Conservation (phyloP, 1,140 invertebrate species). For the Hestina assimilis region DNA sequence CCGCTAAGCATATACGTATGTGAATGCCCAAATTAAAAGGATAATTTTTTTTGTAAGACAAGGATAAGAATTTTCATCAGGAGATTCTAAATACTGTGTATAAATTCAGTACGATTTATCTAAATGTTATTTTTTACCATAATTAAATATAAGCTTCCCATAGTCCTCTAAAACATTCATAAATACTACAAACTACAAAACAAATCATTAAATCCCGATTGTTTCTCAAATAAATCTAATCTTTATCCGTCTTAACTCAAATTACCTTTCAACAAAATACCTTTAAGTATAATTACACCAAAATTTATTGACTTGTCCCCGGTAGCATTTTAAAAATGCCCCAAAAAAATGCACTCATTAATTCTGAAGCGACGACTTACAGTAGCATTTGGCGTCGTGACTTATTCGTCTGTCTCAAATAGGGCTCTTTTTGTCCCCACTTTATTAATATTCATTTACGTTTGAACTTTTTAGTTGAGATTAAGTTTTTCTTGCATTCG, state of each 20-base stretch:
- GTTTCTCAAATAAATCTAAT: constrained; percentile 54
- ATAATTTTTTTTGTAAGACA: no score
- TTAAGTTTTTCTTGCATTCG: constrained; percentile 47
- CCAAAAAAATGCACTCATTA: constrained; percentile 49
- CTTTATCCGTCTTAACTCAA: constrained; percentile 49
- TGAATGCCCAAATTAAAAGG: no score
- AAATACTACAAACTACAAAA: constrained; percentile 13
- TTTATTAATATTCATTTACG: constrained; percentile 62
- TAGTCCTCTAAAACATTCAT: background rate
- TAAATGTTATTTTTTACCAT: no score
- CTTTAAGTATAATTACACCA: constrained; percentile 58
- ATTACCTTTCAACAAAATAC: constrained; percentile 69
- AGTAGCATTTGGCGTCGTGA: constrained; percentile 53
- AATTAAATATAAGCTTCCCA: background rate
- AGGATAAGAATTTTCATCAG: no score
- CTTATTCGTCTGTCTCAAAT: constrained; percentile 49
- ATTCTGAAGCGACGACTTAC: constrained; percentile 42
- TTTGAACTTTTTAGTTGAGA: constrained; percentile 51
- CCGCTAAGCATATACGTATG: no score
- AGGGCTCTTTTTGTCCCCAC: constrained; percentile 57
- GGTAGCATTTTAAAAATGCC: constrained; percentile 36
- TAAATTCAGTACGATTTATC: no score
- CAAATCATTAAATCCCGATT: constrained; percentile 35
- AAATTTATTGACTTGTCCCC: constrained; percentile 63
- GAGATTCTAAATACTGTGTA: no score